Evolutionary conservation across 2,113 vertebrate genomes (phyloP), one percentile per base, ranked within the genome.

Genomic region (Colistium nudipinnis): DNA sequence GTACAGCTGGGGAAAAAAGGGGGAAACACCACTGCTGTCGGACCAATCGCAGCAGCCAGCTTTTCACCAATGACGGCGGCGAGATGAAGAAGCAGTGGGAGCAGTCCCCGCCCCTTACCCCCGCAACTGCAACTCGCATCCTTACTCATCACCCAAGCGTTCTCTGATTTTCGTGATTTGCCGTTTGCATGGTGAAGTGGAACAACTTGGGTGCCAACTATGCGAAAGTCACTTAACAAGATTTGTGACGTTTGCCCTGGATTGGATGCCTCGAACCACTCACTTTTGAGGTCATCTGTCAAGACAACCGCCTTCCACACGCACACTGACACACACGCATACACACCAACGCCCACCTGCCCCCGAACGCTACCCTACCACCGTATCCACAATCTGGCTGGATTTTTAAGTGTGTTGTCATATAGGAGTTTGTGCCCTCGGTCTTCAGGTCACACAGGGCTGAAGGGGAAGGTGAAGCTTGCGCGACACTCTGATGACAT

Each of bases 21-120:
- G 76, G 80, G 62, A 83, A 88, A 87, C 79, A 78, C 86, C 31
- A 43, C 66, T 44, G 68, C 62, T 43, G 59, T 78, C 41, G 74
- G 79, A 83, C 90, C 90, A 91, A 89, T 88, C 78, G 63, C 9
- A 67, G 75, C 74, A 28, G 64, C 61, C 33, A 48, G 11, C 14
- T 52, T 63, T 22, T 60, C 43, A 38, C 85, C 87, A 88, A 83
- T 88, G 70, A 79, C 60, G 80, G 73, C 53, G 33, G 41, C 3
- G 48, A 31, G 43, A 76, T 48, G 45, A 60, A 68, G 43, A 38
- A 48, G 68, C 54, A 17, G 45, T 6, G 33, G 62, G 61, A 52
- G 38, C 43, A 52, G 52, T 68, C 45, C 49, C 70, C 74, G 33
- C 61, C 63, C 36, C 31, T 53, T 65, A 39, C 31, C 38, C 52